Percentiles rank a stretch among this genome's conserved stretches.
Evolutionary conservation across 1,140 invertebrate species (phyloP).

Genomic region (Branchinecta lynchi): DNA sequence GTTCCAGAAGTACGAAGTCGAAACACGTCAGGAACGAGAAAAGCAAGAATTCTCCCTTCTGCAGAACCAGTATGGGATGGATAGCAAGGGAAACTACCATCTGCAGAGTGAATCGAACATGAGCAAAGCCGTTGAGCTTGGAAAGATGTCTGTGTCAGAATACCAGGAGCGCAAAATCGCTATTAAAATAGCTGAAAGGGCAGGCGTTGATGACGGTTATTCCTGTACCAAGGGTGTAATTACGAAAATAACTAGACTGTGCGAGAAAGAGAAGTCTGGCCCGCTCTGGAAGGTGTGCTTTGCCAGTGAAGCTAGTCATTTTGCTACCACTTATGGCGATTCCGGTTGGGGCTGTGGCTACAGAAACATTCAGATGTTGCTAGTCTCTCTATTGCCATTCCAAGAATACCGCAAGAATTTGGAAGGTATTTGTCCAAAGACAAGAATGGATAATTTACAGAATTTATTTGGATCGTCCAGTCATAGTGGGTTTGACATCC

Average conservation of each 20-base stretch:
- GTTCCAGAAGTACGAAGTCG: slow-evolving; percentile 46
- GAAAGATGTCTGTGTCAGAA: slow-evolving; percentile 64
- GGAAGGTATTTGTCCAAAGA: slow-evolving; percentile 23
- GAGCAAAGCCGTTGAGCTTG: slow-evolving; percentile 63
- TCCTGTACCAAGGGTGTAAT: slow-evolving; percentile 51
- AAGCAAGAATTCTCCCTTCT: slow-evolving; percentile 48
- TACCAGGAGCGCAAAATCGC: slow-evolving; percentile 66
- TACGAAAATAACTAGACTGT: slow-evolving; percentile 22
- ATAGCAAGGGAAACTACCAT: slow-evolving; percentile 60
- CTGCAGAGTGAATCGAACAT: slow-evolving; percentile 66
- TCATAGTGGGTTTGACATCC: slow-evolving; percentile 44
- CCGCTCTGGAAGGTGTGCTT: not conserved
- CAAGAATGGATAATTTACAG: not conserved
- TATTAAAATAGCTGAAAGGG: slow-evolving; percentile 51
- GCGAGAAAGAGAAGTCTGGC: not conserved
- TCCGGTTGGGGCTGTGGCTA: slow-evolving; percentile 81
- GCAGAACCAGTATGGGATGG: slow-evolving; percentile 72
- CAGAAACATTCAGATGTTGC: slow-evolving; percentile 76
- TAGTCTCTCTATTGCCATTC: slow-evolving; percentile 61
- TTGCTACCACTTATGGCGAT: slow-evolving; percentile 69
- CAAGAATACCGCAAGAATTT: slow-evolving; percentile 49
- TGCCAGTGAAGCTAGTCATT: slow-evolving; percentile 66
- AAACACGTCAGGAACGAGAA: slow-evolving; percentile 51
- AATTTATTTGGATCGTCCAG: slow-evolving; percentile 3
- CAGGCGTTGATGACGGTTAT: slow-evolving; percentile 62